phyloP scores from a whole-genome alignment of 2,797 vertebrate genomes.

The Menidia menidia region DNA sequence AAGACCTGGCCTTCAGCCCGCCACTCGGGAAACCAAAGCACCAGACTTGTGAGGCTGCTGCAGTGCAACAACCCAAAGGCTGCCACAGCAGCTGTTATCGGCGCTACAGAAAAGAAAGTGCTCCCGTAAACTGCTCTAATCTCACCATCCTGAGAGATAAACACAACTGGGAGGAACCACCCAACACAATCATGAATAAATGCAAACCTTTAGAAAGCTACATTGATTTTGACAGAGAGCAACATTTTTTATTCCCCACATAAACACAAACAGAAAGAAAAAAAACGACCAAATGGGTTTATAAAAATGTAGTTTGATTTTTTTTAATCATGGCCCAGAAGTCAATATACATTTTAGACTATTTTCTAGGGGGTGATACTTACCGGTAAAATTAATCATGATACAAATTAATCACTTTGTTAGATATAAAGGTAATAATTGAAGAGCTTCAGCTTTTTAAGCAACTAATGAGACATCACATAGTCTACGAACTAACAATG shows the following conservation, averaged over 20 bases:
- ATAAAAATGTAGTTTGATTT: constrained; percentile 78
- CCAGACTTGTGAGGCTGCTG: constrained; percentile 50
- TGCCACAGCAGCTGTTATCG: constrained; percentile 57
- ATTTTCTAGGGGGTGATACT: constrained; percentile 48
- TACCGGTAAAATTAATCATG: constrained; percentile 56
- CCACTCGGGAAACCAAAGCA: constrained; percentile 66
- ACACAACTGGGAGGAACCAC: constrained; percentile 54
- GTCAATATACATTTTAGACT: constrained; percentile 60
- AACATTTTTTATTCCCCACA: constrained; percentile 45
- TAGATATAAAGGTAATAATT: constrained; percentile 39
- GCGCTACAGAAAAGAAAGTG: constrained; percentile 59
- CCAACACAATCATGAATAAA: constrained; percentile 53
- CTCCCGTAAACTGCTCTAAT: constrained; percentile 63
- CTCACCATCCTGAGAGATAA: constrained; percentile 68
- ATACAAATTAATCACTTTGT: constrained; percentile 49
- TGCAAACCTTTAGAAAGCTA: constrained; percentile 46
- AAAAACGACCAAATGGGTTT: constrained; percentile 68
- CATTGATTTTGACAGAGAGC: constrained; percentile 78
- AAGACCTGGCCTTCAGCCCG: constrained; percentile 74
- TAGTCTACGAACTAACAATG: constrained; percentile 33
- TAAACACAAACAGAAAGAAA: constrained; percentile 60
- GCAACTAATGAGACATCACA: constrained; percentile 26
- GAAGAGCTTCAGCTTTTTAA: constrained; percentile 34
- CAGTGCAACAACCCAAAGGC: constrained; percentile 56
- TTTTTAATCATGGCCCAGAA: constrained; percentile 42